Percentiles rank a stretch among this genome's conserved stretches.
phyloP scores from a whole-genome alignment of 1,140 invertebrate genomes.

The Panagrolaimus sp. region DNA sequence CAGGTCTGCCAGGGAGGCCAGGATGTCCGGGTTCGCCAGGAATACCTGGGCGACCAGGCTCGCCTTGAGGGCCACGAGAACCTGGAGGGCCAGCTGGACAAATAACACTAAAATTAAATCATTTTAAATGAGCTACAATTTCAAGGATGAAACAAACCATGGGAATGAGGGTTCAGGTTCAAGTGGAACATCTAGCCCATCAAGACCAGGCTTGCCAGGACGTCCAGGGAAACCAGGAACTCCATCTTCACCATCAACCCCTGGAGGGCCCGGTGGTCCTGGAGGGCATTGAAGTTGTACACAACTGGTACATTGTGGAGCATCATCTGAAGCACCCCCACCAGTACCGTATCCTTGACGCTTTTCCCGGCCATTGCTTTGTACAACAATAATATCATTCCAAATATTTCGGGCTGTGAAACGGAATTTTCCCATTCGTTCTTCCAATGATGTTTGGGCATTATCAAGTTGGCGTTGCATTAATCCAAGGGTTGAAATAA shows the following conservation, averaged over 20 bases:
- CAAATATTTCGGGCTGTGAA: slow-evolving; percentile 47
- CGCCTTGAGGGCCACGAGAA: slow-evolving; percentile 54
- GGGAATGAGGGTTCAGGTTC: slow-evolving; percentile 57
- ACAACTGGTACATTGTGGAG: slow-evolving; percentile 52
- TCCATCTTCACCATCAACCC: slow-evolving; percentile 47
- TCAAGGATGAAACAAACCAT: slow-evolving; percentile 37
- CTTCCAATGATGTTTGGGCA: slow-evolving; percentile 47
- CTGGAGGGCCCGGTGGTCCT: slow-evolving; percentile 56
- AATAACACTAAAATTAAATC: slow-evolving; percentile 39
- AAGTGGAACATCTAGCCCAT: slow-evolving; percentile 56
- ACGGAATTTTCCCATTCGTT: slow-evolving; percentile 55
- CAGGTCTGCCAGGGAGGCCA: slow-evolving; percentile 42
- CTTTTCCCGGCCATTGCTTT: slow-evolving; percentile 43
- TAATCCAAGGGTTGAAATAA: slow-evolving; percentile 42
- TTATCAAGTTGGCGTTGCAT: slow-evolving; percentile 44
- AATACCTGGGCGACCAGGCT: slow-evolving; percentile 50
- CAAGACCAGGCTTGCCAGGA: slow-evolving; percentile 56
- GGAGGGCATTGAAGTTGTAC: slow-evolving; percentile 58
- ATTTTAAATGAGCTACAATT: neutral
- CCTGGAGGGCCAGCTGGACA: slow-evolving; percentile 54
- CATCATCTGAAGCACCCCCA: slow-evolving; percentile 30
- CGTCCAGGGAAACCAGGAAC: slow-evolving; percentile 36
- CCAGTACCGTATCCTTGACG: slow-evolving; percentile 50
- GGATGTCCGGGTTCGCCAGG: slow-evolving; percentile 28
- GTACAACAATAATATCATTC: slow-evolving; percentile 51